These are phyloP conservation scores for Salvator merianae DNA, from an alignment of 2,113 vertebrate species.

Conservation along the genomic window DNA sequence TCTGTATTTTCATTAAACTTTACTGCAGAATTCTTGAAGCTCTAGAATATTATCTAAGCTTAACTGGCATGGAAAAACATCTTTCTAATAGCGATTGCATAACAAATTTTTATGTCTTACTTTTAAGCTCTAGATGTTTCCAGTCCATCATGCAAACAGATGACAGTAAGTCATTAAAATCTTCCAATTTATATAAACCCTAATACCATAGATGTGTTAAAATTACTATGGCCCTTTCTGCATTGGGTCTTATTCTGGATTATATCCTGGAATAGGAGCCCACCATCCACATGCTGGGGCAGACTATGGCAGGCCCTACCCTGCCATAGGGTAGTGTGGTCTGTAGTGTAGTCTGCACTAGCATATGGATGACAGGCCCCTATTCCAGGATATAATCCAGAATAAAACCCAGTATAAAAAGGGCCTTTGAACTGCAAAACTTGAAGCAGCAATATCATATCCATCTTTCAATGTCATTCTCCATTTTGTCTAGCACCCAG, in stretches of 20 bases:
- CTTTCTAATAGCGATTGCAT: neutral
- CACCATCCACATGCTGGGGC: too few species aligned
- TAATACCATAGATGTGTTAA: neutral
- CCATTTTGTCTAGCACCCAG: neutral
- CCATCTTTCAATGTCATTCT: neutral
- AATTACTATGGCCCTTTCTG: too few species aligned
- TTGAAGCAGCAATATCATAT: neutral
- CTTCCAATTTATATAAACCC: neutral
- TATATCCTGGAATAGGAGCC: too few species aligned
- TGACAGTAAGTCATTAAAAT: neutral
- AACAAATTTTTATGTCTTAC: neutral
- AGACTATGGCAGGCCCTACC: too few species aligned
- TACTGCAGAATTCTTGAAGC: neutral
- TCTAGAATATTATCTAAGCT: neutral
- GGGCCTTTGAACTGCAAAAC: too few species aligned
- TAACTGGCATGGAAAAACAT: neutral
- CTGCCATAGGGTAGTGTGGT: too few species aligned
- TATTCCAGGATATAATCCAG: too few species aligned
- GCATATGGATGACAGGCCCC: too few species aligned
- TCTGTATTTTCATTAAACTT: constrained; percentile 4
- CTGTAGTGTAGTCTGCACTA: too few species aligned
- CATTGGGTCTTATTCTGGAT: too few species aligned
- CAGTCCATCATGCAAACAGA: neutral
- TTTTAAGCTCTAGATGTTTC: neutral
- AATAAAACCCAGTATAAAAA: too few species aligned